phyloP scores from a whole-genome alignment of 2,797 vertebrate genomes.

The Pygocentrus nattereri region DNA sequence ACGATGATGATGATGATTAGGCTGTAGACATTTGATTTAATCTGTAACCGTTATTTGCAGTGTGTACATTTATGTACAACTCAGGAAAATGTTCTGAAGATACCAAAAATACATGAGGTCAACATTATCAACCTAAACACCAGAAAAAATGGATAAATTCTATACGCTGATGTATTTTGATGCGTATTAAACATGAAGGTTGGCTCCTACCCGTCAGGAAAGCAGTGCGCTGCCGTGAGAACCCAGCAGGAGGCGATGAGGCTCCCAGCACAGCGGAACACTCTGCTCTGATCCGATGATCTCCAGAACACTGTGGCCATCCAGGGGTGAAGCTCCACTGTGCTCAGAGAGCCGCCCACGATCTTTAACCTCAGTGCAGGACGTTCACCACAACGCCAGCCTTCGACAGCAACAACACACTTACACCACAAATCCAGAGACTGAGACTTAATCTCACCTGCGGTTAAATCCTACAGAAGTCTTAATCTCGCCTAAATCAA shows the following conservation, averaged over 20 bases:
- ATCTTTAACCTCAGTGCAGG: conserved; percentile 83
- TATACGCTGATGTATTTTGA: too few species aligned
- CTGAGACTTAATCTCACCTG: too few species aligned
- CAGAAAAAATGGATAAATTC: too few species aligned
- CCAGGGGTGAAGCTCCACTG: conserved; percentile 90
- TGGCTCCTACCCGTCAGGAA: conserved; percentile 73
- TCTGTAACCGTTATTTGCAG: too few species aligned
- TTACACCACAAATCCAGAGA: not conserved
- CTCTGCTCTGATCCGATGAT: conserved; percentile 37
- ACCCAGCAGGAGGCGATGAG: conserved; percentile 93
- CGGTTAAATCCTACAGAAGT: too few species aligned
- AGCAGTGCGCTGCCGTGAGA: conserved; percentile 92
- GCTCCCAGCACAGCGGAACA: conserved; percentile 87
- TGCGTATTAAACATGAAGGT: not conserved
- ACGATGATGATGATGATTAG: too few species aligned
- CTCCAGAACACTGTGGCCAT: conserved; percentile 84
- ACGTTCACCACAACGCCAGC: conserved; percentile 80
- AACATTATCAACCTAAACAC: too few species aligned
- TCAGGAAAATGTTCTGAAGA: too few species aligned
- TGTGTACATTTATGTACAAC: too few species aligned
- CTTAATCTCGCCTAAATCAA: not conserved
- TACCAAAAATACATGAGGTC: too few species aligned
- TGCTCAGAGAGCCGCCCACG: conserved; percentile 80
- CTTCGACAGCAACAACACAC: conserved; percentile 44
- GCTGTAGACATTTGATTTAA: too few species aligned